Evolutionary conservation across 2,113 vertebrate genomes (phyloP).

Genomic region (Pithys albifrons): DNA sequence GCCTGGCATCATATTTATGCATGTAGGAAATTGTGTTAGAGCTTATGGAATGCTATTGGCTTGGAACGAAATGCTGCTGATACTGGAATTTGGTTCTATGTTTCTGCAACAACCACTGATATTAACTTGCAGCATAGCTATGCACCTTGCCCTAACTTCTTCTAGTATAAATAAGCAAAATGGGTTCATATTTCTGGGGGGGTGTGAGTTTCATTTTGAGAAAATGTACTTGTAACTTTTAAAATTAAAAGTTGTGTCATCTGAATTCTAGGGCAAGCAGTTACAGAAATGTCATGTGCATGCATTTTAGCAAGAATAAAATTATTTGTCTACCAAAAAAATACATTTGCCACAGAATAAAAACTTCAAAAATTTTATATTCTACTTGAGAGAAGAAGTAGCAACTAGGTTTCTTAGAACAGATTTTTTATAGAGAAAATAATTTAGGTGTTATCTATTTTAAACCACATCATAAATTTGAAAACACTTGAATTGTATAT

Average conservation of each 20-base stretch:
- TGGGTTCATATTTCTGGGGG: background rate
- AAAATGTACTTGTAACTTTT: background rate
- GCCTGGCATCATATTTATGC: background rate
- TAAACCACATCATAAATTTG: background rate
- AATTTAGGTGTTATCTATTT: background rate
- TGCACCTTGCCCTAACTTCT: background rate
- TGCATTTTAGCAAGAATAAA: background rate
- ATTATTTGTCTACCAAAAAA: background rate
- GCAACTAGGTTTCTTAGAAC: background rate
- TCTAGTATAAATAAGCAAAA: background rate
- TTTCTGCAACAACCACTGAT: background rate
- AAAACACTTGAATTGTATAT: background rate
- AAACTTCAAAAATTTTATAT: background rate
- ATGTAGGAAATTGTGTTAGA: background rate
- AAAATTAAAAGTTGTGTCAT: background rate
- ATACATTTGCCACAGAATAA: background rate
- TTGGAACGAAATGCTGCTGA: background rate
- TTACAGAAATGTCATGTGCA: background rate
- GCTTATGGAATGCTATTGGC: background rate
- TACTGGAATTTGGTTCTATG: background rate
- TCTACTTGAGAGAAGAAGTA: background rate
- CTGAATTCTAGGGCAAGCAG: background rate
- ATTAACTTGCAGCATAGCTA: background rate
- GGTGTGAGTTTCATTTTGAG: background rate
- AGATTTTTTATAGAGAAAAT: background rate